Evolutionary conservation across 1,140 invertebrate species (phyloP).

Genomic region (Hormaphis cornu): DNA sequence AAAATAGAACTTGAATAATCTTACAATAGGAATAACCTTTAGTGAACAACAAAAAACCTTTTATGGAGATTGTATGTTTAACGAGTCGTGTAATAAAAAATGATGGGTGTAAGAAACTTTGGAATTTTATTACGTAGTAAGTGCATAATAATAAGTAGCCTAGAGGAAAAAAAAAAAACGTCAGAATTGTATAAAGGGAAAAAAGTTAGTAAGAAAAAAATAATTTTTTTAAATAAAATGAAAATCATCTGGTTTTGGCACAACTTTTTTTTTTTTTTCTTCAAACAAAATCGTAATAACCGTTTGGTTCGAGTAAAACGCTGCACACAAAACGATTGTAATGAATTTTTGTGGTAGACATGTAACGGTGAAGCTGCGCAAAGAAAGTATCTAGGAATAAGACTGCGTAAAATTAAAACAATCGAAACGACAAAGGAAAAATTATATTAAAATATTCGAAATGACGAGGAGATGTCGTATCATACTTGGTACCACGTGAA

Average conservation of each 20-base stretch:
- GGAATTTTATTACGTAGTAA: too few relatives aligned
- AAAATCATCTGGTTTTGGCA: conserved; percentile 11
- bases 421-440: too few relatives aligned
- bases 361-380: too few relatives aligned
- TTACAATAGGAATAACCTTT: neutral
- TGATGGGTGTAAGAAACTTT: neutral
- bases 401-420: too few relatives aligned
- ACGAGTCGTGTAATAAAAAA: neutral
- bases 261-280: neutral
- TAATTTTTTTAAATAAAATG: conserved; percentile 6
- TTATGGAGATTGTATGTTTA: neutral
- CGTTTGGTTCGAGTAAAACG: neutral
- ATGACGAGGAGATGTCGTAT: too few relatives aligned
- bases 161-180: neutral
- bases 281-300: conserved; percentile 11
- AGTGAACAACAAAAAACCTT: neutral
- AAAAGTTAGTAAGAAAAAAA: neutral
- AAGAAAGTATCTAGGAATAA: too few relatives aligned
- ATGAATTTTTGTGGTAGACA: conserved; percentile 2
- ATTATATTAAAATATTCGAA: too few relatives aligned
- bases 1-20: neutral
- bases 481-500: too few relatives aligned
- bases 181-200: neutral
- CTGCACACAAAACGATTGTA: neutral
- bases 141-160: neutral